These are phyloP conservation scores for Taphrorychus bicolor DNA, from an alignment of 2,888 invertebrate species.

Conservation along the genomic window DNA sequence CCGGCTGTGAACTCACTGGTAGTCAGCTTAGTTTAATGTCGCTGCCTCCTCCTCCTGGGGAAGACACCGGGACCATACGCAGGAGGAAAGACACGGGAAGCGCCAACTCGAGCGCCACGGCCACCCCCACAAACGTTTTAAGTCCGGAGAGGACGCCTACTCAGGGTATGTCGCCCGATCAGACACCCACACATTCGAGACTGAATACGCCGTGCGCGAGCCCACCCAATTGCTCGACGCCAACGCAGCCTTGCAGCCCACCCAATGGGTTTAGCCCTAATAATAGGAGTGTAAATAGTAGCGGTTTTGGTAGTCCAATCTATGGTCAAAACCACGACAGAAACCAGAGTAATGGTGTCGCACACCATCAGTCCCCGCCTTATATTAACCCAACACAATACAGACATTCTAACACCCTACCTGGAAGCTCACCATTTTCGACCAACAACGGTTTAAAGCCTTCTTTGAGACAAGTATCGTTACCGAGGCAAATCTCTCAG, in stretches of 20 bases:
- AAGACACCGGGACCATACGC: conserved; percentile 57
- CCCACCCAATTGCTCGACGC: conserved; percentile 57
- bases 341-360: conserved; percentile 47
- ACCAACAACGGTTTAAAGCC: conserved; percentile 54
- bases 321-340: conserved; percentile 52
- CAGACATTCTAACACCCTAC: conserved; percentile 55
- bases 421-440: conserved; percentile 47
- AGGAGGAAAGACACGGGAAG: conserved; percentile 58
- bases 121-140: conserved; percentile 60
- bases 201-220: conserved; percentile 55
- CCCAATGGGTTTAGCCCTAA: conserved; percentile 54
- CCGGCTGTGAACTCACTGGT: conserved; percentile 68
- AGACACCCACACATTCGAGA: conserved; percentile 60
- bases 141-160: conserved; percentile 58
- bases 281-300: conserved; percentile 44
- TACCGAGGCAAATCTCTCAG: conserved; percentile 67
- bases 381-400: conserved; percentile 56
- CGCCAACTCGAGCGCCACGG: conserved; percentile 49
- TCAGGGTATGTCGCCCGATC: conserved; percentile 55
- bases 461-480: conserved; percentile 55
- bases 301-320: conserved; percentile 37
- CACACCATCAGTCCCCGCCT: conserved; percentile 54
- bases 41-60: conserved; percentile 76
- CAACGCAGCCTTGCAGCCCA: conserved; percentile 54
- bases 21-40: conserved; percentile 75